phyloP scores from a whole-genome alignment of 1,140 invertebrate genomes.

The Bombus haemorrhoidalis region DNA sequence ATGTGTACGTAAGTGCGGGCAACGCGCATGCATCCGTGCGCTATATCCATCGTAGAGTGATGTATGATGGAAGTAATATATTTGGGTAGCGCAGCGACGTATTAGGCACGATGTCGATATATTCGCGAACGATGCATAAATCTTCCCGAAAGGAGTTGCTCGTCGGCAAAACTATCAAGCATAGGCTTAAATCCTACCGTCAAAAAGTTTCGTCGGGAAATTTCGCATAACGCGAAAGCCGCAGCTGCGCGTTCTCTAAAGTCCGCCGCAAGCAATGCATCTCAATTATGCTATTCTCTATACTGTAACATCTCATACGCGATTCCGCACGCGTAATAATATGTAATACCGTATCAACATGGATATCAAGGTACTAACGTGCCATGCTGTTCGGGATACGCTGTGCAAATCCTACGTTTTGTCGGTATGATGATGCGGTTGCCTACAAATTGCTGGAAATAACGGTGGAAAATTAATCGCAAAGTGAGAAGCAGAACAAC shows the following conservation, averaged over 20 bases:
- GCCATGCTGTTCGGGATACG: not conserved
- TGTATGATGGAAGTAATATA: conserved; percentile 48
- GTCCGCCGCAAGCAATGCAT: conserved; percentile 11
- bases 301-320: not conserved
- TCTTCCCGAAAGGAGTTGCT: conserved; percentile 26
- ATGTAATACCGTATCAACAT: conserved; percentile 38
- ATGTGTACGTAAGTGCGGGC: not conserved
- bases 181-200: conserved; percentile 9
- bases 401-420: not conserved
- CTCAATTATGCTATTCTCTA: conserved; percentile 19
- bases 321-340: conserved; percentile 14
- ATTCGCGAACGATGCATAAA: conserved; percentile 45
- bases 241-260: not conserved
- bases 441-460: not conserved
- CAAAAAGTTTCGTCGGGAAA: conserved; percentile 10
- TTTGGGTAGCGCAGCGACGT: conserved; percentile 16
- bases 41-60: conserved; percentile 27
- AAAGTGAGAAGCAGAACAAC: not conserved
- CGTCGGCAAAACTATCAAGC: conserved; percentile 20
- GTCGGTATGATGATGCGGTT: not conserved
- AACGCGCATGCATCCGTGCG: conserved; percentile 22
- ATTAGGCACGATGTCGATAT: conserved; percentile 46
- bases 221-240: not conserved
- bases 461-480: not conserved
- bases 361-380: not conserved